Base-by-base conservation (phyloP, 2,888 invertebrate species). In the Onthophagus sagittarius region DNA sequence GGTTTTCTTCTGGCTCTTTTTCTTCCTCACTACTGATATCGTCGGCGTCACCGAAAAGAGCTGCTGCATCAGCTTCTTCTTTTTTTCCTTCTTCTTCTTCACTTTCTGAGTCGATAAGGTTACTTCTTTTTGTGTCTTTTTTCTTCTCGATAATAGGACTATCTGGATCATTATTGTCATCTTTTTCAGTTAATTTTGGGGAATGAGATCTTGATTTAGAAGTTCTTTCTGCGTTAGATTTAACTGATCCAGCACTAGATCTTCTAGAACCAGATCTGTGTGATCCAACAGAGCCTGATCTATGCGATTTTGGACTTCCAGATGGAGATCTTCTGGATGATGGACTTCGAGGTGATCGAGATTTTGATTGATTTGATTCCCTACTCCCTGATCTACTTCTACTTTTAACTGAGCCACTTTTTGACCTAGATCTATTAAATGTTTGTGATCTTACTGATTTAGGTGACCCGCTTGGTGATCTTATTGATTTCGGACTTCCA, bases 21-120 rank as follows among this genome's bases (percentile, higher is more conserved):
- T 94, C 95, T 79, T 95, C 94, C 77, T 96, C 96, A 5, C 94
- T 92, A 82, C 95, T 96, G 67, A 97, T 97, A 83, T 97, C 97
- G 76, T 96, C 93, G 13, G 96, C 97, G 86, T 97, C 97, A 9
- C 97, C 97, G 85, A 97, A 97, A 32, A 97, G 87, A 6, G 94
- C 95, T 77, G 93, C 93, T 0, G 95, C 94, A 33, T 91, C 92
- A 71, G 91, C 92, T 88, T 84, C 74, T 80, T 63, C 73, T 71
- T 14, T 23, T 67, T 67, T 67, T 23, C 65, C 4, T 65, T 80
- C 82, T 63, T 88, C 89, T 7, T 90, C 90, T 69, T 92, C 93
- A 75, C 89, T 90, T 76, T 94, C 94, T 0, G 93, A 89, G 79
- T 91, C 92, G 5, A 92, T 88, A 0, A 91, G 80, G 64, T 78